Conservation (phyloP, 2,888 invertebrate genomes). For the Gandaritis pyraliata region DNA sequence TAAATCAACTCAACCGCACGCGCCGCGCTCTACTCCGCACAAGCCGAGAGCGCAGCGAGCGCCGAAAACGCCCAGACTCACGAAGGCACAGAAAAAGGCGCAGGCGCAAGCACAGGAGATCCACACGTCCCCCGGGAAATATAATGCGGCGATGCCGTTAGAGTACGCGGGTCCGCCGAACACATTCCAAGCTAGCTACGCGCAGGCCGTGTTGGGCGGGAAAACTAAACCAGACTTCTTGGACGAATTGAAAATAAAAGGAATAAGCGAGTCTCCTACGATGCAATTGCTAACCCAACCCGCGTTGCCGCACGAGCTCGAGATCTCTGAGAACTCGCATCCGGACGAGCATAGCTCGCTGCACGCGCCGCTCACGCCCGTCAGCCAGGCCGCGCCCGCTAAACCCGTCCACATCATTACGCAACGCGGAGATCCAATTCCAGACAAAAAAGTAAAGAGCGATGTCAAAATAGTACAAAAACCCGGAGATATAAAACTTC, state of each 20-base stretch:
- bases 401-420: constrained; percentile 76
- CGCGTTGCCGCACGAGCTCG: constrained; percentile 67
- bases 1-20: constrained; percentile 72
- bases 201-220: constrained; percentile 70
- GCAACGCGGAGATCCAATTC: constrained; percentile 65
- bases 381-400: constrained; percentile 58
- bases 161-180: constrained; percentile 73
- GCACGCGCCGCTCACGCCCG: constrained; percentile 63
- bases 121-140: constrained; percentile 61
- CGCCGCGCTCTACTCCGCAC: constrained; percentile 58
- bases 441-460: constrained; percentile 70
- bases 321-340: constrained; percentile 60
- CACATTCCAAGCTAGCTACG: constrained; percentile 79
- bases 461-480: constrained; percentile 77
- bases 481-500: constrained; percentile 71
- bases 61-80: constrained; percentile 55
- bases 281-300: constrained; percentile 74
- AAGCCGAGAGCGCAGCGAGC: constrained; percentile 65
- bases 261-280: constrained; percentile 69
- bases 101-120: constrained; percentile 61
- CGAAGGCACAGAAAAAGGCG: constrained; percentile 65
- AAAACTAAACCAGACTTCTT: constrained; percentile 69
- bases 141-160: constrained; percentile 60
- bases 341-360: constrained; percentile 63
- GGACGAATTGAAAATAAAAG: constrained; percentile 67